Evolutionary conservation across 2,888 invertebrate species (phyloP), one percentile per base, ranked within the genome.

Genomic region (Ischnus inquisitorius): DNA sequence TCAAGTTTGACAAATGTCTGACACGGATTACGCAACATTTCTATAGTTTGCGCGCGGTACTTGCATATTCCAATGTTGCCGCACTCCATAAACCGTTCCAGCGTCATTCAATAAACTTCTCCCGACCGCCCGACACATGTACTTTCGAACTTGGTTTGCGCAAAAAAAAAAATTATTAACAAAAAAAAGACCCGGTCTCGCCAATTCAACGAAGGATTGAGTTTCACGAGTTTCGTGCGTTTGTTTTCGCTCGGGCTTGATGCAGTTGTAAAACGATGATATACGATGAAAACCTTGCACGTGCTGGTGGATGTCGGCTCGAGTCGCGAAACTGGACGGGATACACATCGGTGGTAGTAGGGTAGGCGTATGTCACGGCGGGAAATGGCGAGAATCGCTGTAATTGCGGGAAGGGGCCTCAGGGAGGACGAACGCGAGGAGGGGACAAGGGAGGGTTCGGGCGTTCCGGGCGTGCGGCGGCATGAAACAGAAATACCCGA

Each of bases 401-500:
- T 84, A 84, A 84, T 84, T 79, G 84, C 79, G 84, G 81, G 68
- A 81, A 72, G 68, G 74, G 75, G 51, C 19, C 16, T 57, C 28
- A 62, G 71, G 78, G 71, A 51, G 62, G 62, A 51, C 72, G 48
- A 75, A 75, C 46, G 48, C 34, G 60, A 16, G 3, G 67, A 43
- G 48, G 68, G 68, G 79, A 68, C 54, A 75, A 74, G 79, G 71
- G 82, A 80, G 76, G 69, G 74, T 80, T 19, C 22, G 43, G 79
- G 60, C 83, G 83, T 82, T 82, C 83, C 79, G 82, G 72, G 69
- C 75, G 71, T 83, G 83, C 79, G 85, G 81, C 75, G 76, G 79
- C 83, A 82, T 81, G 82, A 87, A 87, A 88, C 86, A 83, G 85
- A 87, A 88, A 88, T 88, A 87, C 87, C 83, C 84, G 79, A 85